Evolutionary conservation across 2,888 invertebrate genomes (phyloP).

Genomic region (Tetranychus truncatus): DNA sequence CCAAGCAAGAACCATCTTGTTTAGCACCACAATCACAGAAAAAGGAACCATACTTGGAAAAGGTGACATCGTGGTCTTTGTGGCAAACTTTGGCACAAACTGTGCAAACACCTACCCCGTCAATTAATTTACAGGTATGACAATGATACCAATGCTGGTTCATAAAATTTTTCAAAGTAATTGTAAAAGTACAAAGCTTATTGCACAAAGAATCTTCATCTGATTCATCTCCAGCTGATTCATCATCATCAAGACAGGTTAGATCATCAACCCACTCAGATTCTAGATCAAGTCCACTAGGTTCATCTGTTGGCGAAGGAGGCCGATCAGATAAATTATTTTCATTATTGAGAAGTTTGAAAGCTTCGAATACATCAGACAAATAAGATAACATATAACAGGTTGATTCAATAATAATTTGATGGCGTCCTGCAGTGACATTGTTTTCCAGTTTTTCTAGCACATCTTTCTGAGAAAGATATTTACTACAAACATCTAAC

Average conservation of each 20-base stretch:
- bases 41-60: constrained; percentile 94
- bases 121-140: constrained; percentile 95
- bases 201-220: constrained; percentile 74
- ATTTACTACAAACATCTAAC: constrained; percentile 45
- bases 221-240: constrained; percentile 76
- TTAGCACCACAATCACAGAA: constrained; percentile 98
- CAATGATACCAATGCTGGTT: constrained; percentile 81
- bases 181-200: constrained; percentile 85
- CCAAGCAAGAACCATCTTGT: constrained; percentile 60
- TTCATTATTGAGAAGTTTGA: constrained; percentile 31
- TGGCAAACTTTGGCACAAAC: constrained; percentile 94
- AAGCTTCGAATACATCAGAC: constrained; percentile 49
- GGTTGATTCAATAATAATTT: constrained; percentile 38
- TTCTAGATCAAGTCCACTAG: constrained; percentile 38
- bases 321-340: constrained; percentile 5
- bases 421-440: constrained; percentile 33
- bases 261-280: constrained; percentile 70
- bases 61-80: constrained; percentile 83
- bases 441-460: constrained; percentile 40
- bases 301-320: background rate
- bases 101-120: constrained; percentile 92
- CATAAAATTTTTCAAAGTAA: constrained; percentile 93
- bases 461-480: constrained; percentile 41
- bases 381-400: constrained; percentile 68
- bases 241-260: constrained; percentile 61